Base-by-base conservation (phyloP, 2,888 invertebrate genomes). In the Orchestes rusci region DNA sequence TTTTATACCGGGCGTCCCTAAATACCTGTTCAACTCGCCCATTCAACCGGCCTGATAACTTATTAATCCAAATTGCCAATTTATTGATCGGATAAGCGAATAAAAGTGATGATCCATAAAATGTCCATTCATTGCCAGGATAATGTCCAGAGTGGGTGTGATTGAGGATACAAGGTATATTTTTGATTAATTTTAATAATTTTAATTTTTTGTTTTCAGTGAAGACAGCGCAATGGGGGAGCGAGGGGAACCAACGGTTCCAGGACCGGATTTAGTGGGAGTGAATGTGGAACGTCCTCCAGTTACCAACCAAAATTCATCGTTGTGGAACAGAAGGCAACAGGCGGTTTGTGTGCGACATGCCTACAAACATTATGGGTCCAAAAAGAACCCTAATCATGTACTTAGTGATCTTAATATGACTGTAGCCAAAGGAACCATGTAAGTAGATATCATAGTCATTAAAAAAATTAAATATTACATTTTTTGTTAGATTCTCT, bases 401-500 rank as follows among this genome's bases (percentile, higher is more conserved):
- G 91, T 93, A 33, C 76, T 94, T 51, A 84, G 84, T 63, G 85
- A 90, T 69, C 79, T 94, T 51, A 87, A 86, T 70, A 90, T 94
- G 87, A 91, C 91, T 44, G 93, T 94, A 51, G 86, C 85, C 57
- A 90, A 90, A 69, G 94, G 93, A 60, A 88, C 91, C 53, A 94
- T 94, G 93, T 93, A 70, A 90, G 89, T 82, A 60, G 8, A 17
- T 16, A 13, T 34, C 17, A 10, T 17, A 8, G 8, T 34, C 2
- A 10, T 10, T 10, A 30, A 30, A 30, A 10, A 30, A 5, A 30
- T 13, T 13, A n/a, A n/a, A n/a, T n/a, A n/a, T n/a, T n/a, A n/a
- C n/a, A n/a, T n/a, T n/a, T n/a, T n/a, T n/a, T n/a, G n/a, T n/a
- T n/a, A n/a, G n/a, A n/a, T n/a, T n/a, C n/a, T n/a, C n/a, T n/a